phyloP scores from a whole-genome alignment of 2,888 invertebrate species.

The Coenonympha glycerion region DNA sequence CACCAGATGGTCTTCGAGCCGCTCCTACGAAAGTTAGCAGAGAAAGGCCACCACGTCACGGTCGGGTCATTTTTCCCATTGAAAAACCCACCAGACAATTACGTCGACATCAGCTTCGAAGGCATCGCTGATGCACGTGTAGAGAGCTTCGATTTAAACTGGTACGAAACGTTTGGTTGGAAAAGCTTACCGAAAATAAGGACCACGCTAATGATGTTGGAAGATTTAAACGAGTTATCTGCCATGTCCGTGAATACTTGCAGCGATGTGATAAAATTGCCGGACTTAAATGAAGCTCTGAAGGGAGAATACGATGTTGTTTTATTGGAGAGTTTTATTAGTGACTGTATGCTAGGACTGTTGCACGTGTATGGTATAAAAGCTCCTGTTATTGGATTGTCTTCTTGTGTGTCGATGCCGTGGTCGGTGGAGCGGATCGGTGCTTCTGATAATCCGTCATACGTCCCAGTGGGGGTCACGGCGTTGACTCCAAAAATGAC shows the following conservation, averaged over 20 bases:
- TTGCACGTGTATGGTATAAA: slow-evolving; percentile 69
- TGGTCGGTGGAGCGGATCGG: slow-evolving; percentile 69
- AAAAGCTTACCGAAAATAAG: slow-evolving; percentile 49
- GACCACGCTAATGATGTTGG: slow-evolving; percentile 38
- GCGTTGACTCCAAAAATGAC: slow-evolving; percentile 64
- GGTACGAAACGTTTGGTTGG: too few species aligned
- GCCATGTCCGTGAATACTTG: slow-evolving; percentile 54
- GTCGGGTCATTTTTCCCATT: slow-evolving; percentile 77
- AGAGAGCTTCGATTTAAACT: slow-evolving; percentile 37
- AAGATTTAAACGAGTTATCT: slow-evolving; percentile 45
- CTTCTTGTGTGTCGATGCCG: slow-evolving; percentile 76
- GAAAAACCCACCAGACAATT: slow-evolving; percentile 61
- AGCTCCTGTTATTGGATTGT: slow-evolving; percentile 74
- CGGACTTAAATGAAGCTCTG: slow-evolving; percentile 51
- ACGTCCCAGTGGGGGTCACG: slow-evolving; percentile 72
- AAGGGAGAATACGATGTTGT: slow-evolving; percentile 76
- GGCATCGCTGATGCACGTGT: background rate
- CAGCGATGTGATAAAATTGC: slow-evolving; percentile 53
- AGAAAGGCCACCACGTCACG: slow-evolving; percentile 77
- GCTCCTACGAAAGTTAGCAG: slow-evolving; percentile 69
- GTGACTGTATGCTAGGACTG: slow-evolving; percentile 79
- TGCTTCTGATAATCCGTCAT: slow-evolving; percentile 67
- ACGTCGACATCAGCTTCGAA: slow-evolving; percentile 56
- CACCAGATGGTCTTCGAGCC: slow-evolving; percentile 79
- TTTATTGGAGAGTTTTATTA: slow-evolving; percentile 78